Conservation (phyloP, 2,888 invertebrate species). For the Lasioglossum malachurum region DNA sequence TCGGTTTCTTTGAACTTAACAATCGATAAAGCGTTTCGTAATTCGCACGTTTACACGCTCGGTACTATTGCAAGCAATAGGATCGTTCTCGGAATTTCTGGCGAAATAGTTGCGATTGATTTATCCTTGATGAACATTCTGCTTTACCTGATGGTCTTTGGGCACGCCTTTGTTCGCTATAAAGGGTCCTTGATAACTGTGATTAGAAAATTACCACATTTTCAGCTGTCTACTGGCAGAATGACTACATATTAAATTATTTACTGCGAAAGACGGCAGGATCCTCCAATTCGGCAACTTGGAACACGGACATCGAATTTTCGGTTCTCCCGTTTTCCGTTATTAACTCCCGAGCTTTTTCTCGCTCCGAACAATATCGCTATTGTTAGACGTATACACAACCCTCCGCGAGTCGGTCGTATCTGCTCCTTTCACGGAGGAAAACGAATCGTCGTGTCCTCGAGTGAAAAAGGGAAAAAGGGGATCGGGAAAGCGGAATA, state of each 20-base stretch:
- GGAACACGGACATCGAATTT: background rate
- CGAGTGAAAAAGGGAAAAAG: background rate
- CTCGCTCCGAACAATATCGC: slow-evolving; percentile 6
- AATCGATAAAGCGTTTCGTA: background rate
- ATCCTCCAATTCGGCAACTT: background rate
- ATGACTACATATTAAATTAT: background rate
- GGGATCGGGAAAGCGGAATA: slow-evolving; percentile 1
- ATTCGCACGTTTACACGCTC: background rate
- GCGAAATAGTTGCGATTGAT: background rate
- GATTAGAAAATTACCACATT: too few species aligned
- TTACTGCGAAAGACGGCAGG: background rate
- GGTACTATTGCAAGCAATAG: background rate
- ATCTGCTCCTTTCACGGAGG: slow-evolving; percentile 23
- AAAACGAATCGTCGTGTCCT: slow-evolving; percentile 33
- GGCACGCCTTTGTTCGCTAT: too few species aligned
- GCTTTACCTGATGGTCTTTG: too few species aligned
- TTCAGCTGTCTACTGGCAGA: background rate
- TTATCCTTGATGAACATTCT: background rate
- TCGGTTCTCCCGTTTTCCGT: background rate
- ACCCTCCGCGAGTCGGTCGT: background rate
- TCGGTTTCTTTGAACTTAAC: slow-evolving; percentile 12
- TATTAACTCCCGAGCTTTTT: background rate
- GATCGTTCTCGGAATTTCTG: background rate
- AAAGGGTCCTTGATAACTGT: too few species aligned
- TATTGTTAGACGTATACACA: slow-evolving; percentile 9